Base-by-base conservation (phyloP, 1,140 invertebrate species). In the Belonocnema kinseyi region DNA sequence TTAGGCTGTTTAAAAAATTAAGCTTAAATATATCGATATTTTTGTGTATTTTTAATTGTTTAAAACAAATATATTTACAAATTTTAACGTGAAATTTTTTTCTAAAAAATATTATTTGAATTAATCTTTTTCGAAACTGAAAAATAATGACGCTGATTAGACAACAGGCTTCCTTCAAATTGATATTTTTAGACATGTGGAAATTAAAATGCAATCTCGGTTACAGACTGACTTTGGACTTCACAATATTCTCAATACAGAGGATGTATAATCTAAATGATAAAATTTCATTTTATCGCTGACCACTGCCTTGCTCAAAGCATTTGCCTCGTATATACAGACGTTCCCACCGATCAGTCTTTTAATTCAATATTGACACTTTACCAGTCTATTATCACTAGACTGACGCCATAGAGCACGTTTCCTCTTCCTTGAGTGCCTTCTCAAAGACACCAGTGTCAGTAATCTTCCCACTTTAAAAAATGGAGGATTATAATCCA, bases 331-430 rank as follows among this genome's bases (percentile, higher is more conserved):
- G 61, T 66, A 66, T 66, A 66, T n/a, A 66, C 16, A n/a, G 26
- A 66, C 21, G 16, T 26, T 5, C 26, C 8, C 26, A 66, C 13
- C 61, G 61, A 66, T 66, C 61, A 66, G 61, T 66, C 26, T 66
- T 66, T 66, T 66, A 66, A 33, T 66, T 66, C 61, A 66, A 66
- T 66, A 66, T 66, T 66, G 61, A 66, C 61, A 33, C 61, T 66
- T 66, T 33, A 21, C 33, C 26, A 66, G 61, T 33, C 61, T 66
- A 66, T 66, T 66, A 66, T 66, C 61, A 66, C 61, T 33, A 66
- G 61, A 66, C 61, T 66, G 61, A 66, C 61, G 61, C 61, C 61
- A 66, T 66, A 14, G 14, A 16, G 33, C 61, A 21, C 33, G 26
- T 66, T 33, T 33, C 33, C 26, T 33, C 61, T 66, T 40, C 5